phyloP scores from a whole-genome alignment of 1,140 invertebrate species.

The Lamellibrachia luymesi region DNA sequence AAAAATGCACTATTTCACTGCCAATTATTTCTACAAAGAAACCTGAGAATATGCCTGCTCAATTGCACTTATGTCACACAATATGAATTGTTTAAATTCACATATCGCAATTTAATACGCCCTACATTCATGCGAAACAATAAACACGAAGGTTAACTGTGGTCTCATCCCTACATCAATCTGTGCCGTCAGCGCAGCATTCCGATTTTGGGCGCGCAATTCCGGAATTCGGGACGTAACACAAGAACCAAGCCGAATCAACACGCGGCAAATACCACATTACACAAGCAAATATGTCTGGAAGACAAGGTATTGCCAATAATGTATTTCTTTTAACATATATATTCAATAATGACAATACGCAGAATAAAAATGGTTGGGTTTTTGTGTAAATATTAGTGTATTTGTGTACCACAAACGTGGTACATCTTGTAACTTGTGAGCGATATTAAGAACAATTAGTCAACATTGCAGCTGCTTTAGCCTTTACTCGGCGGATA shows the following conservation, averaged over 20 bases:
- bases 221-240: too few relatives aligned
- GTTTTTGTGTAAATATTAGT: not conserved
- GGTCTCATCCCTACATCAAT: too few relatives aligned
- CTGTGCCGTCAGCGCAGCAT: too few relatives aligned
- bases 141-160: too few relatives aligned
- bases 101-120: too few relatives aligned
- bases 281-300: not conserved
- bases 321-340: not conserved
- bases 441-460: not conserved
- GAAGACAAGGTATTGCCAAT: not conserved
- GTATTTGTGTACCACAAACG: not conserved
- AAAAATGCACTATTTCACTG: too few relatives aligned
- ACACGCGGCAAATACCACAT: not conserved
- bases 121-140: too few relatives aligned
- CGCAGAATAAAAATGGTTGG: not conserved
- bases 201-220: too few relatives aligned
- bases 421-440: not conserved
- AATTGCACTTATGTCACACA: too few relatives aligned
- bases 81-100: too few relatives aligned
- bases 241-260: not conserved
- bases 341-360: not conserved
- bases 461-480: not conserved
- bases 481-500: not conserved
- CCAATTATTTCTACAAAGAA: too few relatives aligned
- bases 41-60: too few relatives aligned